A percentile compares a stretch with the other conserved stretches of the same genome.
These are phyloP conservation scores for Isoperla grammatica DNA, from an alignment of 2,888 invertebrate species.

Conservation along the genomic window DNA sequence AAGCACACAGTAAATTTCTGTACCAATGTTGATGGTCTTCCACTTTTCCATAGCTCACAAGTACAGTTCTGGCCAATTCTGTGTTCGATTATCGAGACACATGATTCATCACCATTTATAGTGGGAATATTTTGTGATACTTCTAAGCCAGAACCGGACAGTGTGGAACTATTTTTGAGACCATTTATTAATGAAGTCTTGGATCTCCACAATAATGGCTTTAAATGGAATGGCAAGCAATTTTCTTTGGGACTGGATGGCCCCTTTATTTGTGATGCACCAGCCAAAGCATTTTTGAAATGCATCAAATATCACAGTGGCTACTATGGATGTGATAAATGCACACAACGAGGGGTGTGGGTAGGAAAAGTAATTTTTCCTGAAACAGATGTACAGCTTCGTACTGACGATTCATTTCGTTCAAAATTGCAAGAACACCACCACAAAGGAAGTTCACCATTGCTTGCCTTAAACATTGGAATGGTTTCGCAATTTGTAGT, in stretches of 20 bases:
- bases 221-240: not conserved
- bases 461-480: not conserved
- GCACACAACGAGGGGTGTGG: slow-evolving; percentile 9
- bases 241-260: slow-evolving; percentile 8
- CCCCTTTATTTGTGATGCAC: slow-evolving; percentile 28
- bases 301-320: slow-evolving; percentile 18
- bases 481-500: not conserved
- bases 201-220: slow-evolving; percentile 5
- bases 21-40: slow-evolving; percentile 26
- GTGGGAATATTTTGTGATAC: slow-evolving; percentile 25
- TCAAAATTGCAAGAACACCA: not conserved
- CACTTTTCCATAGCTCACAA: slow-evolving; percentile 25
- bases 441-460: not conserved
- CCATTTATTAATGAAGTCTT: slow-evolving; percentile 13
- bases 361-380: slow-evolving; percentile 17
- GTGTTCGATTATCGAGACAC: not conserved
- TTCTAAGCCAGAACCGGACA: slow-evolving; percentile 23
- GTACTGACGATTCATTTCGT: not conserved
- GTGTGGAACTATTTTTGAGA: slow-evolving; percentile 19
- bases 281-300: slow-evolving; percentile 26
- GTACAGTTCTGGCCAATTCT: slow-evolving; percentile 30
- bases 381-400: not conserved
- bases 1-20: not conserved
- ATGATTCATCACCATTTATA: not conserved
- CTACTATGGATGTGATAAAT: slow-evolving; percentile 26